These are phyloP conservation scores for Candoia aspera DNA, from an alignment of 2,113 vertebrate genomes.

Conservation along the genomic window DNA sequence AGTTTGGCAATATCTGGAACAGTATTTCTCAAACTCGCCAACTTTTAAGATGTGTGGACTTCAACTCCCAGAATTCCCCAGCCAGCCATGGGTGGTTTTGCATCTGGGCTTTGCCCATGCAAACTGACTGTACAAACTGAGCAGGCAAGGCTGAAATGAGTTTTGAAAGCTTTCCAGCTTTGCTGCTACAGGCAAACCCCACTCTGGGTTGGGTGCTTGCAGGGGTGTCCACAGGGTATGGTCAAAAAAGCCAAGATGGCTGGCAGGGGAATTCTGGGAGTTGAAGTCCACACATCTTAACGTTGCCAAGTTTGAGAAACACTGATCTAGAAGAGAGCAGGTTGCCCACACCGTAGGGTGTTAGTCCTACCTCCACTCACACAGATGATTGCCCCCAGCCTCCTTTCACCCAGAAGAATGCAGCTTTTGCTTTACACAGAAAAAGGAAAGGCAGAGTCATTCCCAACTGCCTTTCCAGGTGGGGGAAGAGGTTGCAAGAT, in stretches of 20 bases:
- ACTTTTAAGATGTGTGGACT: not conserved
- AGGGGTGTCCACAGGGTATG: not conserved
- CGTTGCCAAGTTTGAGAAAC: not conserved
- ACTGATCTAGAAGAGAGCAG: not conserved
- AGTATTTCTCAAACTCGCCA: not conserved
- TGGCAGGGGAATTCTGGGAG: not conserved
- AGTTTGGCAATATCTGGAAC: not conserved
- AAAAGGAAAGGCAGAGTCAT: not conserved
- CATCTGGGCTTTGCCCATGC: not conserved
- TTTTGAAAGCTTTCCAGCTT: not conserved
- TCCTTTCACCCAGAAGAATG: not conserved
- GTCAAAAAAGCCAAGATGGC: not conserved
- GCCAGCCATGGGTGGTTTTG: not conserved
- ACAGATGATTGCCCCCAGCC: not conserved
- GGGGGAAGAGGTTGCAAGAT: not conserved
- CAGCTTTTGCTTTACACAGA: not conserved
- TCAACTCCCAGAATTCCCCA: not conserved
- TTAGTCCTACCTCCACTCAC: not conserved
- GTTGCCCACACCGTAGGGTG: not conserved
- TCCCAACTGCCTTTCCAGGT: not conserved
- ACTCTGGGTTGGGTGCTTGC: not conserved
- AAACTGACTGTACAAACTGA: not conserved
- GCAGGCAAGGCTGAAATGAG: not conserved
- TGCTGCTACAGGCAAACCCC: not conserved
- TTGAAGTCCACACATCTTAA: not conserved